Base-by-base conservation (phyloP, 2,113 vertebrate genomes). In the Lipophrys pholis region DNA sequence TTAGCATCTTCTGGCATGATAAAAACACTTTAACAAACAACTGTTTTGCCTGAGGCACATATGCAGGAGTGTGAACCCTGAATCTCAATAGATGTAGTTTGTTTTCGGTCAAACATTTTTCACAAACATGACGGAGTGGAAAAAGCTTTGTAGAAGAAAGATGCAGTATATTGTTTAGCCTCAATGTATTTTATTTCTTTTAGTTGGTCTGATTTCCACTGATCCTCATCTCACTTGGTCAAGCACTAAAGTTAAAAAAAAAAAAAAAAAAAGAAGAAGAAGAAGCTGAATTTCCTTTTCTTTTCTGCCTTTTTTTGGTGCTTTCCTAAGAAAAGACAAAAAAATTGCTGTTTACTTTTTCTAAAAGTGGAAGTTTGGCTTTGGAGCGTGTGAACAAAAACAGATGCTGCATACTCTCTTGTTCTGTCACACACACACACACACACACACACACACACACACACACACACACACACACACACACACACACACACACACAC, bases 331-430 rank as follows among this genome's bases (percentile, higher is more conserved):
- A 64, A 71, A 87, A 81, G 73, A 61, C 66, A 66, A 53, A 64
- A 71, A 87, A 81, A 76, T 57, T 36, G 59, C 67, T 90, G 86
- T 90, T 90, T 87, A 87, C 80, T 74, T 84, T 84, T 82, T 87
- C 85, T 85, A 87, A 90, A 89, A 92, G 79, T 84, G 81, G 87
- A 90, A 87, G 84, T 85, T 90, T 81, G 82, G 81, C 73, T 57
- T 51, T 41, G 69, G 87, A 90, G 84, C 84, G 78, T 91, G 89
- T 92, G 89, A 92, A 92, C 89, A 77, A 77, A 89, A 88, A 81
- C 88, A 91, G 87, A 91, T 89, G 89, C 74, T 78, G 69, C 73
- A 65, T 65, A 68, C 43, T 85, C 78, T 80, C 75, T 76, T 68
- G 55, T 64, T 85, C 81, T 67, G 39, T 62, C 39, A 10, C 76